Conservation (phyloP, 2,797 vertebrate species). For the Cyprinella venusta region DNA sequence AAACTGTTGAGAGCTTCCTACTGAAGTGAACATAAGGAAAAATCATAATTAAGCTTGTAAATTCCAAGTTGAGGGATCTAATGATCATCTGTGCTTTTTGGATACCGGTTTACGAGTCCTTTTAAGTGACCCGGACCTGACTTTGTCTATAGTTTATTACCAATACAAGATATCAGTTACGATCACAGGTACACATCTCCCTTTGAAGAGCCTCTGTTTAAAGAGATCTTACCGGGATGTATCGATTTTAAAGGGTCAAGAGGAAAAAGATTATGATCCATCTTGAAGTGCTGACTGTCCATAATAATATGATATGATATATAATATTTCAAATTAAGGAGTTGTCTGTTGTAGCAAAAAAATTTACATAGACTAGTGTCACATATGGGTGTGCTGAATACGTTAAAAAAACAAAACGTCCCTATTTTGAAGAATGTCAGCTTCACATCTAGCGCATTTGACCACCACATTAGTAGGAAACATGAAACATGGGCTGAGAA, state of each 20-base stretch:
- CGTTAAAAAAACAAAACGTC: neutral
- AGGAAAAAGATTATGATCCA: neutral
- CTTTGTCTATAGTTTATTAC: too few relatives aligned
- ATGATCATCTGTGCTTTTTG: neutral
- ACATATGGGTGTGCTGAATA: neutral
- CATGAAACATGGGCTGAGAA: conserved; percentile 11
- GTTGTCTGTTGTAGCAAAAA: neutral
- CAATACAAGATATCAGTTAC: neutral
- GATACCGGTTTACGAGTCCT: neutral
- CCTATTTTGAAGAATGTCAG: conserved; percentile 11
- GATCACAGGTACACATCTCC: neutral
- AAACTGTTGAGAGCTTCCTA: conserved; percentile 17
- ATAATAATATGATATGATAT: neutral
- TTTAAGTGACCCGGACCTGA: neutral
- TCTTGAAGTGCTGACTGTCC: neutral
- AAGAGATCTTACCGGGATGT: neutral
- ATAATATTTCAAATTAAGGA: neutral
- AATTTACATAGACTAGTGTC: too few relatives aligned
- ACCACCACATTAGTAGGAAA: conserved; percentile 1
- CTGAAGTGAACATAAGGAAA: neutral
- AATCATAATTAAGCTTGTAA: neutral
- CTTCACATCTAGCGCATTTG: neutral
- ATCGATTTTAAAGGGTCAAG: neutral
- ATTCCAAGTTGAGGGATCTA: neutral
- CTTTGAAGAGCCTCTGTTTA: neutral